These are phyloP conservation scores for Scomber japonicus DNA, from an alignment of 2,113 vertebrate species.

Conservation along the genomic window DNA sequence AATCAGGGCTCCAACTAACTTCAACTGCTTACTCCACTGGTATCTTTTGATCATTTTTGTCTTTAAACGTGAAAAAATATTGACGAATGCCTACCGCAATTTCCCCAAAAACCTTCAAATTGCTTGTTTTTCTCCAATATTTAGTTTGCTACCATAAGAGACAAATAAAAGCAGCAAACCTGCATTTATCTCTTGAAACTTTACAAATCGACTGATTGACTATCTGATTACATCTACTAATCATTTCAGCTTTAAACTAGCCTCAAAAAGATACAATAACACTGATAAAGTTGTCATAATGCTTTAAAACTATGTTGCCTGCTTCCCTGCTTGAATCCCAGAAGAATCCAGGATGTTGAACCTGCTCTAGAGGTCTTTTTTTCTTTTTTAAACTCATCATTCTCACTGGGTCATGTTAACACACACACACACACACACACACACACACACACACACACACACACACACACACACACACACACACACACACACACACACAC, in stretches of 20 bases:
- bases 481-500: conserved; percentile 24
- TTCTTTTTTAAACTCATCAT: conserved; percentile 1
- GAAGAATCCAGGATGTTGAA: not conserved
- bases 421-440: conserved; percentile 3
- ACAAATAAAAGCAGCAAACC: too few species aligned
- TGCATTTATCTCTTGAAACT: too few species aligned
- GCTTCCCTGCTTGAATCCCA: not conserved
- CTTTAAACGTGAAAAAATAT: too few species aligned
- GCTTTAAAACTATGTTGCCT: conserved; percentile 6
- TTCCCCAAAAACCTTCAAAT: too few species aligned
- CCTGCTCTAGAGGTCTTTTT: not conserved
- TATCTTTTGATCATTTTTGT: too few species aligned
- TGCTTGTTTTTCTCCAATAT: too few species aligned
- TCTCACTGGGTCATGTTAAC: conserved; percentile 45
- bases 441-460: conserved; percentile 15
- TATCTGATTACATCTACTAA: too few species aligned
- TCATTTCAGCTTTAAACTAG: not conserved
- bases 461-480: conserved; percentile 18
- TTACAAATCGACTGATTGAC: too few species aligned
- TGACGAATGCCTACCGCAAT: too few species aligned
- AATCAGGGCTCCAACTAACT: not conserved
- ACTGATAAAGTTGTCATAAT: not conserved
- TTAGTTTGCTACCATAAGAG: too few species aligned
- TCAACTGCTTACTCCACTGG: too few species aligned
- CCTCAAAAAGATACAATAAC: not conserved